These are phyloP conservation scores for Corvus cornix DNA, from an alignment of 2,113 vertebrate species.

Conservation along the genomic window DNA sequence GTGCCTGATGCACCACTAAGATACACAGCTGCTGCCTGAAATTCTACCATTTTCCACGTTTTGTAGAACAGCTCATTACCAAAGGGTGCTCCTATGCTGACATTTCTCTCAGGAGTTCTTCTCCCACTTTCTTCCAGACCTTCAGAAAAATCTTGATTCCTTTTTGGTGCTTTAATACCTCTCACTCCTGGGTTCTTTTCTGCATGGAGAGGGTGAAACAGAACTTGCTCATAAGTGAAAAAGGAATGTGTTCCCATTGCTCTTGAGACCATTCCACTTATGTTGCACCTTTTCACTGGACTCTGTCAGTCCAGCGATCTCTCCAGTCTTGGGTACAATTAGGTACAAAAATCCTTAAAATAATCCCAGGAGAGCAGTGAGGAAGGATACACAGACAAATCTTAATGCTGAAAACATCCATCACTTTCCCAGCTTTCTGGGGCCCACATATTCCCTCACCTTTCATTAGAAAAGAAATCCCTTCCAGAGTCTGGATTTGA, in stretches of 20 bases:
- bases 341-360: background rate
- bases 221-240: background rate
- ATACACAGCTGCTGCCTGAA: constrained; percentile 22
- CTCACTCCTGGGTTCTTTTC: background rate
- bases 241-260: background rate
- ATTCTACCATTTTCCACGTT: background rate
- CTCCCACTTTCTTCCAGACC: background rate
- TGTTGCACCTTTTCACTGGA: background rate
- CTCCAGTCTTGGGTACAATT: background rate
- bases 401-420: background rate
- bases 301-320: background rate
- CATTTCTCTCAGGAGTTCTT: background rate
- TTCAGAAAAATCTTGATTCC: background rate
- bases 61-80: background rate
- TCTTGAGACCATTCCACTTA: background rate
- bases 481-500: background rate
- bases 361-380: background rate
- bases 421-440: background rate
- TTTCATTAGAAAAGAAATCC: background rate
- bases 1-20: background rate
- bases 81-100: background rate
- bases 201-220: background rate
- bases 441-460: background rate
- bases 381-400: background rate
- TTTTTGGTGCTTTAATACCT: background rate